Evolutionary conservation across 2,888 invertebrate species (phyloP), one percentile per base, ranked within the genome.

Genomic region (Synanthedon myopaeformis): DNA sequence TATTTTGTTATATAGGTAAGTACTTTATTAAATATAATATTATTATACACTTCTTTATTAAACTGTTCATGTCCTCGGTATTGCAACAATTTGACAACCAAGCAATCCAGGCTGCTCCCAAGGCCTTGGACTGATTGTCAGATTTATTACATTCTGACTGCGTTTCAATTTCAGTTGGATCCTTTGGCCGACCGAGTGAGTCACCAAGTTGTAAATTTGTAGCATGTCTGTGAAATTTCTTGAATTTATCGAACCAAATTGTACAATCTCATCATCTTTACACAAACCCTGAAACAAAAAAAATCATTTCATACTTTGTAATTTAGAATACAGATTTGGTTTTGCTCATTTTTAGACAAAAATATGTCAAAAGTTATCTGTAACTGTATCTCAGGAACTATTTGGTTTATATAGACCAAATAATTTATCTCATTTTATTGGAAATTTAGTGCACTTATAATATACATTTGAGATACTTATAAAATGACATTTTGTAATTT

Each of bases 71-170:
- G 35, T 35, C 35, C 10, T 45, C 45, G 14, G 14, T 13, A n/a
- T 45, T 45, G 13, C 14, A 45, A 45, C 65, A 41, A 85, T 80
- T 56, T 80, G 79, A 55, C 84, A 84, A 3, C 85, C 96, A 41
- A 96, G 87, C 54, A 96, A 76, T 1, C 95, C 95, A 55, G 91
- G 91, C 52, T 96, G 96, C 58, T 84, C 83, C 96, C 96, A 96
- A 10, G 89, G 89, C 59, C 90, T 89, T 0, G 96, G 96, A 11
- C 90, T 90, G 52, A 96, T 79, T 4, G 88, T 84, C 49, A 94
- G 64, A 53, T 88, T 87, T 8, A 91, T 60, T 6, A 89, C 70
- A 49, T 87, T 75, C 0, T 63, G 58, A 1, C 75, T 74, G 74
- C 90, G 62, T 54, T 65, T 63, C 23, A 94, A 75, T 65, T 82